These are phyloP conservation scores for Macropus fuliginosus DNA, from an alignment of 2,797 vertebrate genomes.

Conservation along the genomic window DNA sequence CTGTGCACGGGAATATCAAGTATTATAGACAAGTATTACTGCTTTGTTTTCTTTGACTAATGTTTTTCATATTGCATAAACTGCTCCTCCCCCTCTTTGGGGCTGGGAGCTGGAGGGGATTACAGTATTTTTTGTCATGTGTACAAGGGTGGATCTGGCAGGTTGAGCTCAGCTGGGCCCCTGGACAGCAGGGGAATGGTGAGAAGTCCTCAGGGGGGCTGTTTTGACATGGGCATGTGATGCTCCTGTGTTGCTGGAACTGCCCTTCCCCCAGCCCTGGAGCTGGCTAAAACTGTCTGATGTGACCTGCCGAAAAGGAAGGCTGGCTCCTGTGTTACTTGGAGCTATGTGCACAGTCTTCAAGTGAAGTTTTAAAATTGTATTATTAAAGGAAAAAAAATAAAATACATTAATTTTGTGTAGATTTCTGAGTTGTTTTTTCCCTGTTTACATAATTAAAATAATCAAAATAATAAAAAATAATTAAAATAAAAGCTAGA, in stretches of 20 bases:
- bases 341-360: background rate
- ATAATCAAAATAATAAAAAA: background rate
- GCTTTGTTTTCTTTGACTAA: background rate
- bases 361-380: background rate
- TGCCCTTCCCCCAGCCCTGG: background rate
- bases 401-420: conserved; percentile 66
- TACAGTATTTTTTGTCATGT: background rate
- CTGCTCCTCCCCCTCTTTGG: background rate
- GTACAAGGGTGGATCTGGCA: background rate
- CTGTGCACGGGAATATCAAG: background rate
- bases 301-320: background rate
- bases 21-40: conserved; percentile 57
- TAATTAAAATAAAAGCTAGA: background rate
- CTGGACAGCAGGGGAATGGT: background rate
- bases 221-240: background rate
- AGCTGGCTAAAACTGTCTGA: background rate
- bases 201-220: background rate
- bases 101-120: background rate
- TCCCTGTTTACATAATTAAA: background rate
- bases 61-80: background rate
- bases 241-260: background rate
- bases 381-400: conserved; percentile 58
- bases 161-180: background rate
- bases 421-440: background rate
- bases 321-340: background rate